Conservation (phyloP, 30 jellyfish, hydroid and myxozoan species). For the Mastigias papua region DNA sequence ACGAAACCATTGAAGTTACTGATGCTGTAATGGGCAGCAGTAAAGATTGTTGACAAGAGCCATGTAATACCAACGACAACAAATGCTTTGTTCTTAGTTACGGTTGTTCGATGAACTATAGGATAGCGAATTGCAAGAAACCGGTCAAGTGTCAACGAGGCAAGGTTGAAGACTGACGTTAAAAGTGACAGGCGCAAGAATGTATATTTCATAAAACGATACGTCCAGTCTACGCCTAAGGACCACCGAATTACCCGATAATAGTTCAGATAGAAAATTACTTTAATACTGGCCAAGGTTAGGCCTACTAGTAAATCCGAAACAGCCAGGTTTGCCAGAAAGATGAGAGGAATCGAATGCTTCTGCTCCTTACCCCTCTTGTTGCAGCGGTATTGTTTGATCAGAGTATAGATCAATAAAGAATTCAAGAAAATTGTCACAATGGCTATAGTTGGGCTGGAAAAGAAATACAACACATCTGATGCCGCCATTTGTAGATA, state of each 20-base stretch:
- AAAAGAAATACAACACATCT: neutral
- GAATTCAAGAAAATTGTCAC: constrained; percentile 14
- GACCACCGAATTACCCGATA: neutral
- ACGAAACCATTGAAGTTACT: neutral
- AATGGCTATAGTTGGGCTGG: constrained; percentile 33
- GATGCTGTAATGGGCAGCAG: constrained; percentile 8
- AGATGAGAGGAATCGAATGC: constrained; percentile 30
- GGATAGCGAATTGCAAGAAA: constrained; percentile 52
- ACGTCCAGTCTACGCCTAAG: neutral
- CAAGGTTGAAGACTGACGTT: constrained; percentile 47
- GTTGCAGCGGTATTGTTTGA: neutral
- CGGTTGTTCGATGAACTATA: constrained; percentile 17
- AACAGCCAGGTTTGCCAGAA: constrained; percentile 31
- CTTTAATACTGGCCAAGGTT: constrained; percentile 6
- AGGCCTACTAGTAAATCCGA: constrained; percentile 65
- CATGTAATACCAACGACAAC: constrained; percentile 20
- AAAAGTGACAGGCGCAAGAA: constrained; percentile 41
- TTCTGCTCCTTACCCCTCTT: neutral
- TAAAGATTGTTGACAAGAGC: constrained; percentile 19
- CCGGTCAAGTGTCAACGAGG: constrained; percentile 51
- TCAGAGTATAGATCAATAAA: constrained; percentile 1
- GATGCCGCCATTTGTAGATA: neutral
- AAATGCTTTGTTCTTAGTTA: neutral
- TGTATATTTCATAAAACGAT: constrained; percentile 3
- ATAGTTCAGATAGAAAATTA: neutral